Evolutionary conservation across 2,113 vertebrate genomes (phyloP).

Genomic region (Pseudopipra pipra): DNA sequence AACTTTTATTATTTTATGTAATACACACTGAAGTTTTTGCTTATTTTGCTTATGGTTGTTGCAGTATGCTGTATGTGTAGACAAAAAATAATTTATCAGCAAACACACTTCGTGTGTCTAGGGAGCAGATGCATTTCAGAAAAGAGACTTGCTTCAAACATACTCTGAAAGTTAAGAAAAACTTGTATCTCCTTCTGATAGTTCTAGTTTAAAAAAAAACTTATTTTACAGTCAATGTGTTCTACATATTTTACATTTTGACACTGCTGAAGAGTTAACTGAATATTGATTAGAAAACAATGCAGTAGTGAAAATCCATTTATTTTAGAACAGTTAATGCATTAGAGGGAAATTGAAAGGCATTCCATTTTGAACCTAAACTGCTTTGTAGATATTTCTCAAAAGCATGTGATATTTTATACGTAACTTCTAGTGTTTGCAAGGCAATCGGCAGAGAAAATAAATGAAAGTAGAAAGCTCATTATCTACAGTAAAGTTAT

Average conservation of each 20-base stretch:
- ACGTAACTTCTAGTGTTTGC: conserved; percentile 45
- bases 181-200: neutral
- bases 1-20: neutral
- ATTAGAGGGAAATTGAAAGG: conserved; percentile 43
- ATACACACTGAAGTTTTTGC: neutral
- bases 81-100: neutral
- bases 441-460: conserved; percentile 44
- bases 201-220: neutral
- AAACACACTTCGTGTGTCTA: neutral
- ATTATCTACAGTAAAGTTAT: conserved; percentile 33
- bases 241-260: conserved; percentile 8
- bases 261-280: conserved; percentile 32
- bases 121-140: neutral
- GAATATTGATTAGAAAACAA: conserved; percentile 43
- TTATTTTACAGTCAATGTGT: neutral
- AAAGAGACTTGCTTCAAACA: neutral
- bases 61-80: neutral
- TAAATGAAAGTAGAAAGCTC: conserved; percentile 22
- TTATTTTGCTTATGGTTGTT: neutral
- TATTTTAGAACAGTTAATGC: conserved; percentile 36
- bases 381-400: conserved; percentile 37
- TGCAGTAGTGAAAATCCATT: conserved; percentile 20
- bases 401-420: conserved; percentile 36
- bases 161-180: neutral
- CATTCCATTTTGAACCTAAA: conserved; percentile 43